A percentile compares a stretch with the other conserved stretches of the same genome.
Conservation (phyloP, 2,797 vertebrate genomes). For the Natrix natrix region DNA sequence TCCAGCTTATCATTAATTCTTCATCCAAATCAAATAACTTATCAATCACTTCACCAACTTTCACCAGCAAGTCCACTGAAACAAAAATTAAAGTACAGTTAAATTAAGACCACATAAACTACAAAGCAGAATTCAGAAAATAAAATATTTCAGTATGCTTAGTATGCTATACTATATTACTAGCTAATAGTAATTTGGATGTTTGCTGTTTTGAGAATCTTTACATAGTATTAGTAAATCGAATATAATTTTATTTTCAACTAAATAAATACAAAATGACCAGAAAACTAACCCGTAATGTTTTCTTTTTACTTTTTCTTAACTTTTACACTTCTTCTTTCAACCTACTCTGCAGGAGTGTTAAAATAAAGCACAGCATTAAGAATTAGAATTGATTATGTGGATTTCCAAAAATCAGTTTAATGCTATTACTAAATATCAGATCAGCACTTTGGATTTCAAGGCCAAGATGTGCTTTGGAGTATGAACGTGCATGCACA, state of each 20-base stretch:
- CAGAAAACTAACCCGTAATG: not conserved
- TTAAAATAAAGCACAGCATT: not conserved
- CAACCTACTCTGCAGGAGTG: not conserved
- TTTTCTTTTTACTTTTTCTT: not conserved
- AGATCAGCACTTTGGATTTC: not conserved
- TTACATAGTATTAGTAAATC: not conserved
- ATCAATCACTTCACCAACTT: constrained; percentile 92
- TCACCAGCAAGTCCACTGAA: constrained; percentile 88
- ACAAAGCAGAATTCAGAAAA: not conserved
- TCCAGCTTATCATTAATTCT: constrained; percentile 90
- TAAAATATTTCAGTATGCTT: not conserved
- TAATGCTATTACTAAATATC: not conserved
- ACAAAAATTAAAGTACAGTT: not conserved
- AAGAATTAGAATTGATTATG: not conserved
- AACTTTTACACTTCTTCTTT: not conserved
- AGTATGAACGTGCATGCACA: not conserved
- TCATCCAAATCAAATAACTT: constrained; percentile 95
- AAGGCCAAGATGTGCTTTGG: not conserved
- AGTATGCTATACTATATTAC: not conserved
- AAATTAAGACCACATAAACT: not conserved
- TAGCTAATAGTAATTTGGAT: not conserved
- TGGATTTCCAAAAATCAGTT: not conserved
- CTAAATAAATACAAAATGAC: not conserved
- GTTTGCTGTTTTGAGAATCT: not conserved
- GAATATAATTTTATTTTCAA: not conserved